Evolutionary conservation across 2,113 vertebrate species (phyloP).

Genomic region (Ailurus styani): DNA sequence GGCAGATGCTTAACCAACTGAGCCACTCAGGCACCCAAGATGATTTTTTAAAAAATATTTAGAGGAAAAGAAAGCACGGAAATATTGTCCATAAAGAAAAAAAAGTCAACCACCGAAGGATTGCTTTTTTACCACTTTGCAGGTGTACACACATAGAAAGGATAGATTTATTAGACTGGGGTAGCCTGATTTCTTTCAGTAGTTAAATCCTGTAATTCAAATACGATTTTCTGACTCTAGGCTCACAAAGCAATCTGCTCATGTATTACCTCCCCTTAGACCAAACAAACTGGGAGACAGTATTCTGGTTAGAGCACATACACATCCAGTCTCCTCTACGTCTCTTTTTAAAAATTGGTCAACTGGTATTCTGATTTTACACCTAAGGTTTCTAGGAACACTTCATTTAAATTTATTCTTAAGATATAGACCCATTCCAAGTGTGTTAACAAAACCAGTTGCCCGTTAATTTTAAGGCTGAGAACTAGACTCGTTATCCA

Average conservation of each 20-base stretch:
- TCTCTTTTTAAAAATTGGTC: not conserved
- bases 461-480: not conserved
- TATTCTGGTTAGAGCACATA: not conserved
- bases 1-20: not conserved
- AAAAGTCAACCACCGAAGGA: not conserved
- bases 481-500: not conserved
- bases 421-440: not conserved
- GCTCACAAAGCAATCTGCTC: not conserved
- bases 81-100: not conserved
- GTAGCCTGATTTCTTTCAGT: not conserved
- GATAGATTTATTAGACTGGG: not conserved
- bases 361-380: not conserved
- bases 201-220: not conserved
- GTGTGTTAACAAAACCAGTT: not conserved
- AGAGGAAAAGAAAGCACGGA: not conserved
- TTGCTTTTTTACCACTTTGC: not conserved
- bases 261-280: not conserved
- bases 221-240: not conserved
- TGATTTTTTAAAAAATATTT: not conserved
- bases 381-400: not conserved
- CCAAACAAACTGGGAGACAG: not conserved
- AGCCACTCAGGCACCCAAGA: not conserved
- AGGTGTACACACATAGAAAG: not conserved
- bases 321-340: not conserved
- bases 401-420: not conserved